A percentile compares a stretch with the other conserved stretches of the same genome.
These are phyloP conservation scores for Apomyelois bistriatella DNA, from an alignment of 2,888 invertebrate genomes.

Conservation along the genomic window DNA sequence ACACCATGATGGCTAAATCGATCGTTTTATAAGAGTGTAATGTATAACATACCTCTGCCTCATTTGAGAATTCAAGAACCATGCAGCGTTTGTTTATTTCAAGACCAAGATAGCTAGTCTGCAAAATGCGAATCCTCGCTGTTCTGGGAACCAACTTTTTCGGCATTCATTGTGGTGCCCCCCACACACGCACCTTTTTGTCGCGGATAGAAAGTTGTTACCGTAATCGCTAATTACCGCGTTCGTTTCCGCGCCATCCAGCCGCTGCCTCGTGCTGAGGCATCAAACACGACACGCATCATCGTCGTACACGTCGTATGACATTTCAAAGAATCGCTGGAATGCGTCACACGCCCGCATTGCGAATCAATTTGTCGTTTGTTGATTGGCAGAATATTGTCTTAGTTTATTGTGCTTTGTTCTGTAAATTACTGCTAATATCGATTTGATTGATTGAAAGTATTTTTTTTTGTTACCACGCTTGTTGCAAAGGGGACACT, in stretches of 20 bases:
- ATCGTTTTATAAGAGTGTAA: no score
- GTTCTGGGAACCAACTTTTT: background rate
- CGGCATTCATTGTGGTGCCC: background rate
- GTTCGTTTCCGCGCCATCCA: slow-evolving; percentile 11
- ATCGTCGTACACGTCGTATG: background rate
- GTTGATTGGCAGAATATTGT: slow-evolving; percentile 3
- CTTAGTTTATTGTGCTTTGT: background rate
- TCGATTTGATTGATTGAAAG: no score
- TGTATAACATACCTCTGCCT: no score
- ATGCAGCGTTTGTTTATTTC: no score
- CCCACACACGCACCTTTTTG: slow-evolving; percentile 6
- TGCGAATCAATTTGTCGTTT: background rate
- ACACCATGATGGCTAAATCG: no score
- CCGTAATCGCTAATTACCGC: slow-evolving; percentile 14
- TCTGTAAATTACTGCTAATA: background rate
- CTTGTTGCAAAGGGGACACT: no score
- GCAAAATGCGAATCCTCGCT: no score
- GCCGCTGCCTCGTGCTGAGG: background rate
- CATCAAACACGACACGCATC: background rate
- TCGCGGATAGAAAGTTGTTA: slow-evolving; percentile 12
- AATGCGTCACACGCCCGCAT: slow-evolving; percentile 2
- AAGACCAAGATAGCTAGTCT: no score
- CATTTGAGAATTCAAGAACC: no score
- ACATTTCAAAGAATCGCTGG: background rate
- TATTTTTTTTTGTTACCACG: no score